Conservation (phyloP, 2,888 invertebrate genomes). For the Panorpa germanica region DNA sequence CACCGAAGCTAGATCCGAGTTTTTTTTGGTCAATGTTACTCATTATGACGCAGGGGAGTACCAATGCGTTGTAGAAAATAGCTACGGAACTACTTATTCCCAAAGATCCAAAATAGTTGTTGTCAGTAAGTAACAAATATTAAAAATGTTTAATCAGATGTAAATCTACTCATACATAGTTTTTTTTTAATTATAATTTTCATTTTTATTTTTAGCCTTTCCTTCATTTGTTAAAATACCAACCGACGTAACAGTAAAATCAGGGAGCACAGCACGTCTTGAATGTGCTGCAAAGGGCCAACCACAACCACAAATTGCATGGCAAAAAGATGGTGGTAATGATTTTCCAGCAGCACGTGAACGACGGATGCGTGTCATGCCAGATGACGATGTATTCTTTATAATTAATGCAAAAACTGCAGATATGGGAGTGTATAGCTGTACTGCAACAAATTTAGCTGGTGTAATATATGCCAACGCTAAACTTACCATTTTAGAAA, state of each 20-base stretch:
- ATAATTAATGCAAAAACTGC: slow-evolving; percentile 77
- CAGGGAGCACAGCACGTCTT: slow-evolving; percentile 69
- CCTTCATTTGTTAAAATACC: slow-evolving; percentile 76
- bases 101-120: slow-evolving; percentile 71
- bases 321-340: slow-evolving; percentile 84
- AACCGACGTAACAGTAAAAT: slow-evolving; percentile 62
- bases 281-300: slow-evolving; percentile 85
- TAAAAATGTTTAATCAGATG: neutral
- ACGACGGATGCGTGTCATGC: slow-evolving; percentile 81
- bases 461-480: slow-evolving; percentile 77
- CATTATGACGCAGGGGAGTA: slow-evolving; percentile 74
- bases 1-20: slow-evolving; percentile 47
- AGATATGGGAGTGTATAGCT: slow-evolving; percentile 86
- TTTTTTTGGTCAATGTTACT: slow-evolving; percentile 56
- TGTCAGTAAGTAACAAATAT: slow-evolving; percentile 34
- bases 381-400: slow-evolving; percentile 78
- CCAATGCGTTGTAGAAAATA: slow-evolving; percentile 82
- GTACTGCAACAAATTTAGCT: slow-evolving; percentile 79
- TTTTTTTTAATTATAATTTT: slow-evolving; percentile 7
- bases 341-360: slow-evolving; percentile 91
- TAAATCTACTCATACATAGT: neutral
- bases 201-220: slow-evolving; percentile 39
- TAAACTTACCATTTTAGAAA: slow-evolving; percentile 67
- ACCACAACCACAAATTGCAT: slow-evolving; percentile 73
- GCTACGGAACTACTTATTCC: slow-evolving; percentile 79